A percentile compares a stretch with the other conserved stretches of the same genome.
Conservation (phyloP, 2,888 invertebrate species). For the Eumerus sabulonum region DNA sequence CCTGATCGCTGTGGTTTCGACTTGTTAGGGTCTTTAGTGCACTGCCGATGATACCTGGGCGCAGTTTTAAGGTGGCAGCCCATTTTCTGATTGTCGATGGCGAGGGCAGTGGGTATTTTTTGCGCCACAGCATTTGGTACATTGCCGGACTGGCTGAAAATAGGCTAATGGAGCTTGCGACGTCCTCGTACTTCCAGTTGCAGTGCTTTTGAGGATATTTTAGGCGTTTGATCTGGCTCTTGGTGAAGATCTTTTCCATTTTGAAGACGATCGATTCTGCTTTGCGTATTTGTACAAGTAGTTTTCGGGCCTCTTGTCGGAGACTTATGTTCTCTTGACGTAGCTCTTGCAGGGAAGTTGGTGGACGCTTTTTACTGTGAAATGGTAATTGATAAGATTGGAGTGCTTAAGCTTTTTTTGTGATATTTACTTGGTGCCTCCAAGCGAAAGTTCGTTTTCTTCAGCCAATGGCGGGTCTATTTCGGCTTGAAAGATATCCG, state of each 20-base stretch:
- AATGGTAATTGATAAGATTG: too few species aligned
- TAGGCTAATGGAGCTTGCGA: conserved; percentile 21
- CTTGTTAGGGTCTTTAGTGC: not conserved
- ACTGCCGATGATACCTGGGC: conserved; percentile 30
- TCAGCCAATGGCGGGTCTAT: too few species aligned
- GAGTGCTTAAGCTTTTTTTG: not conserved
- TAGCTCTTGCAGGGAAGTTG: not conserved
- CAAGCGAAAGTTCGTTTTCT: too few species aligned
- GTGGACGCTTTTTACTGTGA: too few species aligned
- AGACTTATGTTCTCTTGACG: not conserved
- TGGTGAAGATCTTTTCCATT: conserved; percentile 19
- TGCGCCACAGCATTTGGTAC: conserved; percentile 27
- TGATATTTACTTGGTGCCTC: too few species aligned
- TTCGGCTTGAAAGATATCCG: too few species aligned
- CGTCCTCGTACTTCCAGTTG: conserved; percentile 34
- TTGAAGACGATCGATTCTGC: conserved; percentile 16
- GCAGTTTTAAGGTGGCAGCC: conserved; percentile 20
- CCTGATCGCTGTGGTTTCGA: not conserved
- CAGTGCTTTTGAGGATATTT: conserved; percentile 22
- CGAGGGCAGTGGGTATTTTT: conserved; percentile 31
- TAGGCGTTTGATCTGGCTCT: conserved; percentile 30
- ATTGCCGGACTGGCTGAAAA: conserved; percentile 18
- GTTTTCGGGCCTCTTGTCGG: not conserved
- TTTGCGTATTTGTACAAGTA: conserved; percentile 14
- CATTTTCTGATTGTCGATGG: conserved; percentile 31